phyloP scores from a whole-genome alignment of 1,140 invertebrate genomes.

The Euschistus heros region DNA sequence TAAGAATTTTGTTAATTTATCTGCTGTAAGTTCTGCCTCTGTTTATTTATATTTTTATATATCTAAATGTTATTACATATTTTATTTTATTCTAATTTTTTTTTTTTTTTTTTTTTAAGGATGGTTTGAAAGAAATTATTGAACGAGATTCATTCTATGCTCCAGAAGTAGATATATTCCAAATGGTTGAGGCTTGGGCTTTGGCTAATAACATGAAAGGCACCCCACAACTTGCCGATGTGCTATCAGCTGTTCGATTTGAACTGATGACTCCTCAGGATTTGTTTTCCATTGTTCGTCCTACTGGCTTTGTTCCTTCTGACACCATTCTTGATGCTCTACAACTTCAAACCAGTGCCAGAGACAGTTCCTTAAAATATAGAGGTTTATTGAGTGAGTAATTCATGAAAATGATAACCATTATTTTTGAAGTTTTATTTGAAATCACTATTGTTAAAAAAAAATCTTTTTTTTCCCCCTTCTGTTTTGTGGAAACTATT shows the following conservation, averaged over 20 bases:
- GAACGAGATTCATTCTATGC: conserved; percentile 91
- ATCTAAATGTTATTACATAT: conserved; percentile 18
- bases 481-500: too few relatives aligned
- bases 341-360: conserved; percentile 62
- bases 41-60: conserved; percentile 5
- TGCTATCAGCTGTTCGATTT: conserved; percentile 52
- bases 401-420: too few relatives aligned
- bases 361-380: conserved; percentile 68
- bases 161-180: conserved; percentile 89
- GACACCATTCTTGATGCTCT: conserved; percentile 92
- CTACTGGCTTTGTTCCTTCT: conserved; percentile 70
- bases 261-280: conserved; percentile 80
- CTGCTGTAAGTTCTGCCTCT: conserved; percentile 49
- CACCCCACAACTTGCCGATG: conserved; percentile 23
- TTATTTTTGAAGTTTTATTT: too few relatives aligned
- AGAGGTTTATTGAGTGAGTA: conserved; percentile 58
- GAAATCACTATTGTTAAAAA: too few relatives aligned
- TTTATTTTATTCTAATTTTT: not conserved
- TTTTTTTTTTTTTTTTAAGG: conserved; percentile 37
- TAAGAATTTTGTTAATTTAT: conserved; percentile 72
- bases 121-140: conserved; percentile 71
- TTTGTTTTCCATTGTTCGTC: conserved; percentile 75
- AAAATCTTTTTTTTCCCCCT: too few relatives aligned
- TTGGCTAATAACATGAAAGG: conserved; percentile 46
- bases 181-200: conserved; percentile 76